phyloP scores from a whole-genome alignment of 2,888 invertebrate genomes.

The Ischnus inquisitorius region DNA sequence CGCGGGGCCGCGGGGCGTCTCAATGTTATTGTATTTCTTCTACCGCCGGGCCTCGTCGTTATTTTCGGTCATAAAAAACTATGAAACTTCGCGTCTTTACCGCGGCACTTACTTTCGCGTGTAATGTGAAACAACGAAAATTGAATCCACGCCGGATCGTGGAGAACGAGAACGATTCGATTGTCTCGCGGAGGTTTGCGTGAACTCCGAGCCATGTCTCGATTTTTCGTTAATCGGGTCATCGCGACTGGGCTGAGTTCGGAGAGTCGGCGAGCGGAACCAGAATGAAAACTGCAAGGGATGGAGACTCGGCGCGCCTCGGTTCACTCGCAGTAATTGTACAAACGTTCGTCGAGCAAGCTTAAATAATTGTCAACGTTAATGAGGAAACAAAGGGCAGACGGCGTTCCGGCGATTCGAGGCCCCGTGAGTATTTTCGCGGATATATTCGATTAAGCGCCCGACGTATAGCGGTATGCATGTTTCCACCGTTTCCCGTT shows the following conservation, averaged over 20 bases:
- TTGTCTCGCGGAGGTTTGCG: neutral
- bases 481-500: constrained; percentile 62
- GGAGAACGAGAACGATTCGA: neutral
- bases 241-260: constrained; percentile 48
- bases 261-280: constrained; percentile 36
- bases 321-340: constrained; percentile 64
- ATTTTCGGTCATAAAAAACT: too few species aligned
- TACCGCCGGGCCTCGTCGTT: too few species aligned
- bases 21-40: too few species aligned
- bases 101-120: neutral
- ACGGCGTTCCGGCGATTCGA: constrained; percentile 48
- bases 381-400: constrained; percentile 71
- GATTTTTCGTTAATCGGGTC: constrained; percentile 61
- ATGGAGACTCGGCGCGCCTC: constrained; percentile 26
- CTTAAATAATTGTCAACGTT: constrained; percentile 72
- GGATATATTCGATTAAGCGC: constrained; percentile 68
- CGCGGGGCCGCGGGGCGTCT: too few species aligned
- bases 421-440: constrained; percentile 30
- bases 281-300: constrained; percentile 32
- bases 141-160: neutral
- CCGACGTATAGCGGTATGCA: constrained; percentile 59
- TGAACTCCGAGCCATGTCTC: constrained; percentile 48
- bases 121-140: neutral
- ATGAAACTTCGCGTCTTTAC: too few species aligned
- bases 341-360: constrained; percentile 58